A percentile compares a stretch with the other conserved stretches of the same genome.
Conservation (phyloP, 2,797 vertebrate genomes). For the Hirundo rustica region DNA sequence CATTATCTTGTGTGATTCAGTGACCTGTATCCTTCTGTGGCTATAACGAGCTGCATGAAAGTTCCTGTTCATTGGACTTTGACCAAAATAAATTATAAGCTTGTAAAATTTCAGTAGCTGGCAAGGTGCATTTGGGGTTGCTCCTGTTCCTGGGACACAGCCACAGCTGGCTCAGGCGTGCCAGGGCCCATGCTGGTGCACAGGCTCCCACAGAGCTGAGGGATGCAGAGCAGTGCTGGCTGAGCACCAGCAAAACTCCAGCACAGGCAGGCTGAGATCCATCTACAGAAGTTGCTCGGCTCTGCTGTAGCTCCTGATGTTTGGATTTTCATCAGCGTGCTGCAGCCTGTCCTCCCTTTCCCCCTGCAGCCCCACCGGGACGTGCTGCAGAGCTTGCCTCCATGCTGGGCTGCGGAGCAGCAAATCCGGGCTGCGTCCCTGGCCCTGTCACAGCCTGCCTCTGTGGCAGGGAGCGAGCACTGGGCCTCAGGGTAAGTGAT, state of each 20-base stretch:
- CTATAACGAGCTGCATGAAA: background rate
- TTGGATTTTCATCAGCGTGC: background rate
- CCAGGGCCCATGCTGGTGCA: background rate
- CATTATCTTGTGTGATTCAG: conserved; percentile 26
- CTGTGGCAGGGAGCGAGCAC: background rate
- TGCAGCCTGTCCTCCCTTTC: background rate
- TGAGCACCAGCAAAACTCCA: background rate
- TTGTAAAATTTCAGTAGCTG: background rate
- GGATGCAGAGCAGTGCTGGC: background rate
- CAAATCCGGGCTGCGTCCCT: background rate
- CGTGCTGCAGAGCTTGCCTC: background rate
- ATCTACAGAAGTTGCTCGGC: background rate
- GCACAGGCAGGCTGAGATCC: background rate
- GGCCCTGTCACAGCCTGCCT: background rate
- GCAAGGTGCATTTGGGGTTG: background rate
- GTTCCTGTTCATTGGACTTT: background rate
- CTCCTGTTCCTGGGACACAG: background rate
- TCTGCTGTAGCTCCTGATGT: background rate
- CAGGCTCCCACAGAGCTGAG: background rate
- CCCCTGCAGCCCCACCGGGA: background rate
- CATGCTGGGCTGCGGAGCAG: background rate
- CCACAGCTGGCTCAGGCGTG: rapidly evolving
- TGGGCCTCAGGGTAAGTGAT: background rate
- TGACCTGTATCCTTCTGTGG: background rate
- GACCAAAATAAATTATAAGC: background rate